Evolutionary conservation across 2,113 vertebrate species (phyloP).

Genomic region (Gallinago paraguaiae): DNA sequence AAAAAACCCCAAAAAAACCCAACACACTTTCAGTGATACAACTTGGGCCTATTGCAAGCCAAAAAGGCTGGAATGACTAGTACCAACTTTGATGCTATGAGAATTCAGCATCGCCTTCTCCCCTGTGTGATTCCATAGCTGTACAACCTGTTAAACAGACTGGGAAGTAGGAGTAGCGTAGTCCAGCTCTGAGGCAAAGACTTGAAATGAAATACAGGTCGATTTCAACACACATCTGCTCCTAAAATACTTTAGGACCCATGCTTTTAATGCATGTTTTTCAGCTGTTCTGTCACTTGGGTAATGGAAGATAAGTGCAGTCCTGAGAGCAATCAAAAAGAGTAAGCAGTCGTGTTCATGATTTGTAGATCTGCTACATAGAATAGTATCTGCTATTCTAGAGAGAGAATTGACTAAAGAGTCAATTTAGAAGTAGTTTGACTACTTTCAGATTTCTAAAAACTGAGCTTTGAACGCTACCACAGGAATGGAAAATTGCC

Average conservation of each 20-base stretch:
- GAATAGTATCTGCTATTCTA: background rate
- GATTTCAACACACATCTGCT: background rate
- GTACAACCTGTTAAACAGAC: background rate
- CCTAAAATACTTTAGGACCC: background rate
- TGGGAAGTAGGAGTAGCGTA: background rate
- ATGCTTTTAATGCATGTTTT: background rate
- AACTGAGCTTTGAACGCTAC: background rate
- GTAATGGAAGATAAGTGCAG: background rate
- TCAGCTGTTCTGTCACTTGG: background rate
- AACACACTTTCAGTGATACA: background rate
- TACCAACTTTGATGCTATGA: background rate
- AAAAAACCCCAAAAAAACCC: background rate
- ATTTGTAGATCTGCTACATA: background rate
- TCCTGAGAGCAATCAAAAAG: background rate
- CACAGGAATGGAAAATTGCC: background rate
- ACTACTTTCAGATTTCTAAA: background rate
- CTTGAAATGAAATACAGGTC: background rate
- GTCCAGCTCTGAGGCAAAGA: background rate
- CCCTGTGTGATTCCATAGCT: background rate
- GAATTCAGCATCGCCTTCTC: background rate
- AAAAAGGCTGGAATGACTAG: background rate
- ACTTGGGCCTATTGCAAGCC: fast-evolving
- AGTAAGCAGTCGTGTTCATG: background rate
- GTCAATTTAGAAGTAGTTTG: background rate
- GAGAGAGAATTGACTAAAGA: background rate